phyloP scores from a whole-genome alignment of 2,888 invertebrate genomes.

The Periphyllus acericola region DNA sequence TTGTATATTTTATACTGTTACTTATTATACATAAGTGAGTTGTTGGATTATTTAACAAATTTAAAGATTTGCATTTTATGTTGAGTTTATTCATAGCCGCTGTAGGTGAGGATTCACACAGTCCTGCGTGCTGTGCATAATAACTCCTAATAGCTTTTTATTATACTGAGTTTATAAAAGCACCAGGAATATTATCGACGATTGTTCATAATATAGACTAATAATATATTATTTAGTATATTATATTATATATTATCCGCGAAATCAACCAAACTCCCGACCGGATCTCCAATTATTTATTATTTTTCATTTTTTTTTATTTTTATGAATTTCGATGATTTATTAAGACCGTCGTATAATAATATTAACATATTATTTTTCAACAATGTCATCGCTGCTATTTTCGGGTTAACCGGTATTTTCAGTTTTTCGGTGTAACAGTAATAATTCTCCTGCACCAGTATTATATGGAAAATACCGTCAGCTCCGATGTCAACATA shows the following conservation, averaged over 20 bases:
- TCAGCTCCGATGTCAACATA: conserved; percentile 23
- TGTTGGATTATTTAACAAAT: too few relatives aligned
- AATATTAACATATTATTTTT: conserved; percentile 43
- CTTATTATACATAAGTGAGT: too few relatives aligned
- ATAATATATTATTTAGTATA: not conserved
- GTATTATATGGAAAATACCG: not conserved
- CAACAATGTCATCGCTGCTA: conserved; percentile 46
- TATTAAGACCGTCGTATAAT: conserved; percentile 34
- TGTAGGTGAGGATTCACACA: too few relatives aligned
- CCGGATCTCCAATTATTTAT: conserved; percentile 19
- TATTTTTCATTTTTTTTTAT: not conserved
- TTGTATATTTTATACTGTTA: too few relatives aligned
- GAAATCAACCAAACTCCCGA: not conserved
- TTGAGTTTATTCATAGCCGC: too few relatives aligned
- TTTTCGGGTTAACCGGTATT: conserved; percentile 57
- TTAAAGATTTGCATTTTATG: too few relatives aligned
- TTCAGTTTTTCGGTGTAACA: conserved; percentile 42
- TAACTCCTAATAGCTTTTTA: too few relatives aligned
- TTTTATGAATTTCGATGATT: conserved; percentile 39
- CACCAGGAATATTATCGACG: too few relatives aligned
- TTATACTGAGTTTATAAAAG: too few relatives aligned
- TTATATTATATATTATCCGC: not conserved
- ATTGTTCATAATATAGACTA: too few relatives aligned
- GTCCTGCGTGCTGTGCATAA: too few relatives aligned
- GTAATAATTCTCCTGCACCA: conserved; percentile 22